Evolutionary conservation across 2,888 invertebrate genomes (phyloP).

Genomic region (Alentia gelatinosa): DNA sequence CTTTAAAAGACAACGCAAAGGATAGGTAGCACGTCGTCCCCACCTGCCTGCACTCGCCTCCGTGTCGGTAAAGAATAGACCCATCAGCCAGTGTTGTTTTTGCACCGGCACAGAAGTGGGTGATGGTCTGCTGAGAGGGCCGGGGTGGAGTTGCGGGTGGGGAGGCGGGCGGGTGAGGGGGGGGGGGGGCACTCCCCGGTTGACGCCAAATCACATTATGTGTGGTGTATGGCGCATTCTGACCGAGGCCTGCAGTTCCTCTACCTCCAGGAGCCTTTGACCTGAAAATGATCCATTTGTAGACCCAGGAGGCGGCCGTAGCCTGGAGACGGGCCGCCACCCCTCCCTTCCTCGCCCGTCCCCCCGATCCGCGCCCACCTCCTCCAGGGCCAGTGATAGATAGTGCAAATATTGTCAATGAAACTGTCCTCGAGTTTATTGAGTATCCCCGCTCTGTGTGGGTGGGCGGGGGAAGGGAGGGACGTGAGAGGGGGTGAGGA

Average conservation of each 20-base stretch:
- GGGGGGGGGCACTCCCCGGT: background rate
- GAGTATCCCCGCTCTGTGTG: background rate
- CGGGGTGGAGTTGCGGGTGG: too few species aligned
- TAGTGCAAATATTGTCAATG: slow-evolving; percentile 41
- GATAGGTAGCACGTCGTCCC: too few species aligned
- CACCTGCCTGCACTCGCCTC: background rate
- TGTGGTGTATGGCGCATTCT: slow-evolving; percentile 14
- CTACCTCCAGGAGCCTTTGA: background rate
- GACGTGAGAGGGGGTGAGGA: background rate
- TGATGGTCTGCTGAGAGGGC: too few species aligned
- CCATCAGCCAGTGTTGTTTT: background rate
- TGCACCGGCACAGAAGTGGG: background rate
- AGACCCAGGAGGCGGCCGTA: background rate
- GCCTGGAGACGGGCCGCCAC: background rate
- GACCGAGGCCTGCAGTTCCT: background rate
- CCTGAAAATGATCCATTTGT: slow-evolving; percentile 17
- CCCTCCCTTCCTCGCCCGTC: background rate
- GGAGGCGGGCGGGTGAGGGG: background rate
- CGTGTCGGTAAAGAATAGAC: background rate
- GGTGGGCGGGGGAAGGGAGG: background rate
- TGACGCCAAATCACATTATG: slow-evolving; percentile 10
- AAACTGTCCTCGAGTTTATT: slow-evolving; percentile 28
- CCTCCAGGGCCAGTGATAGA: slow-evolving; percentile 18
- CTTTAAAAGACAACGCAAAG: too few species aligned
- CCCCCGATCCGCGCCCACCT: background rate